These are phyloP conservation scores for Antheraea mylitta DNA, from an alignment of 1,140 invertebrate species.

Conservation along the genomic window DNA sequence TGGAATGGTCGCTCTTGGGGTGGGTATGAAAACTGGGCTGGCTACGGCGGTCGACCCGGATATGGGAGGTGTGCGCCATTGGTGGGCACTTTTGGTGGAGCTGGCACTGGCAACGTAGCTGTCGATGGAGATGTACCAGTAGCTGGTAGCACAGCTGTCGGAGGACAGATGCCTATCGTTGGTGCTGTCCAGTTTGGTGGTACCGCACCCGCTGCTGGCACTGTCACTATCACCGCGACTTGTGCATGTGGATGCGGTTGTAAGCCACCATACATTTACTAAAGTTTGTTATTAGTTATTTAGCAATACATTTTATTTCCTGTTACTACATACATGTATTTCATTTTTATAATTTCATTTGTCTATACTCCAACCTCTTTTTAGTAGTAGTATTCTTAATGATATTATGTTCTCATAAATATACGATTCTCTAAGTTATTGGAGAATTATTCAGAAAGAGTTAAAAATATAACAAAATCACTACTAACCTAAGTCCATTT, in stretches of 20 bases:
- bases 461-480: too few species aligned
- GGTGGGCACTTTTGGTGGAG: constrained; percentile 18
- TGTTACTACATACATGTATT: not conserved
- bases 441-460: too few species aligned
- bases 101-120: constrained; percentile 14
- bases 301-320: not conserved
- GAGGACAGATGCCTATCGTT: not conserved
- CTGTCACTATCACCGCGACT: not conserved
- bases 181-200: not conserved
- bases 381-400: too few species aligned
- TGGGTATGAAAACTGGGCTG: constrained; percentile 30
- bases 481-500: too few species aligned
- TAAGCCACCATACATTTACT: not conserved
- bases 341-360: too few species aligned
- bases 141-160: constrained; percentile 2
- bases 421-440: too few species aligned
- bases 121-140: constrained; percentile 3
- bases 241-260: not conserved
- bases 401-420: too few species aligned
- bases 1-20: constrained; percentile 28
- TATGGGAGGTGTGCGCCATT: constrained; percentile 17
- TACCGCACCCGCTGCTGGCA: not conserved
- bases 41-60: constrained; percentile 23
- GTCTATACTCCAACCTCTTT: too few species aligned
- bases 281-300: not conserved